Evolutionary conservation across 2,888 invertebrate genomes (phyloP), one percentile per base, ranked within the genome.

Genomic region (Rhaphigaster nebulosa): DNA sequence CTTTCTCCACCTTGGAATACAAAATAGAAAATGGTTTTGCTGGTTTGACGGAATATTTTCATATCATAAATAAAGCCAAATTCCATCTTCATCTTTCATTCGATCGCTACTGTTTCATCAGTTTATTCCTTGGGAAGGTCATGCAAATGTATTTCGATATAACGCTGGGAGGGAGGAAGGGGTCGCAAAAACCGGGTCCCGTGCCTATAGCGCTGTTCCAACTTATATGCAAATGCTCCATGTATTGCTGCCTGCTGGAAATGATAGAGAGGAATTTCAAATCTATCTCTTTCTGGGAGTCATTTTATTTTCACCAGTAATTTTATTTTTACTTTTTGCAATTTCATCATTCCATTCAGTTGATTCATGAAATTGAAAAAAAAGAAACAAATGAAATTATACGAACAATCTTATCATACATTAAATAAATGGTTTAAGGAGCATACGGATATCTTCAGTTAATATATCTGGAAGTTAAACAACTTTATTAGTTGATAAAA

Each of bases 71-170:
- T 23, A 56, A 60, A 60, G 60, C 15, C 0, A 13, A 60, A 60
- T 60, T 13, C 60, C 70, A 34, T 34, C 70, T 38, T 38, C 23
- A 20, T 76, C 70, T 38, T n/a, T n/a, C n/a, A n/a, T n/a, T 38
- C 70, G 70, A 65, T 65, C 12, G 65, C 65, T 29, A 1, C 29
- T 29, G 15, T 34, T 76, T 38, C 38, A 20, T 8, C 34, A 20
- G 8, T 76, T 76, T 38, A 34, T 76, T 76, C 70, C 38, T 76
- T 38, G 20, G 20, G 23, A 76, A 76, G 70, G 70, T 38, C 70
- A 76, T 76, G 20, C 70, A 76, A 76, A 76, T 76, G 38, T 76
- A 76, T 76, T 76, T 76, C 34, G 70, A 70, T 34, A 70, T 34
- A 70, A 8, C 3, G 18, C 5, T 8, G 20, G 70, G 12, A 38